A percentile compares a stretch with the other conserved stretches of the same genome.
Evolutionary conservation across 2,797 vertebrate genomes (phyloP).

Genomic region (Mormyrus proboscirostris): DNA sequence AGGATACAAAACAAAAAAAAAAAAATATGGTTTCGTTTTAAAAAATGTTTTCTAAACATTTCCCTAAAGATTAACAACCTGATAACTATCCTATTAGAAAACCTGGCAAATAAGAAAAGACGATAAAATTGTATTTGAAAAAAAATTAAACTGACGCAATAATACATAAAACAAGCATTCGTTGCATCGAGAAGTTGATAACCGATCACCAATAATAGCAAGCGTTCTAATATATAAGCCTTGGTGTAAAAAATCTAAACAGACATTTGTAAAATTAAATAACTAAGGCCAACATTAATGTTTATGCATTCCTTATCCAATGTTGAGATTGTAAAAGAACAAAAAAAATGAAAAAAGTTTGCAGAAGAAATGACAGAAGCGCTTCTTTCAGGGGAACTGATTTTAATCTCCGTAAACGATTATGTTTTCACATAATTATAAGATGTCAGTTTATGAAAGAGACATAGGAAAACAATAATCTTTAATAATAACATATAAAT

Average conservation of each 20-base stretch:
- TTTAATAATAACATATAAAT: neutral
- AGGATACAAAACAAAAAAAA: neutral
- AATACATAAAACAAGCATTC: neutral
- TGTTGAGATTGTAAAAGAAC: neutral
- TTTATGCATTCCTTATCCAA: neutral
- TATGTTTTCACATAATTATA: slow-evolving; percentile 1
- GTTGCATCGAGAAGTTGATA: neutral
- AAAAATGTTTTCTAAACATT: neutral
- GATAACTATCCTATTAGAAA: neutral
- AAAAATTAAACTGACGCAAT: neutral
- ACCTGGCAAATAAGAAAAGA: neutral
- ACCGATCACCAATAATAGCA: neutral
- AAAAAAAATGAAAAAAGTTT: neutral
- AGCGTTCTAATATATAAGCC: neutral
- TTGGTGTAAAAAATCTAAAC: neutral
- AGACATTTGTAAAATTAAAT: neutral
- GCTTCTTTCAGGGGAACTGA: neutral
- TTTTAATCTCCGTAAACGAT: neutral
- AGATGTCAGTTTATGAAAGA: slow-evolving; percentile 6
- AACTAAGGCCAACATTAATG: neutral
- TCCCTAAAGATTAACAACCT: neutral
- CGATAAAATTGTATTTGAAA: neutral
- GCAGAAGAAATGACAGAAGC: neutral
- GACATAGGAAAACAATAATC: neutral
- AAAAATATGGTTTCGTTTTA: neutral